A percentile compares a stretch with the other conserved stretches of the same genome.
phyloP scores from a whole-genome alignment of 1,140 invertebrate species.

The Aricia agestis region DNA sequence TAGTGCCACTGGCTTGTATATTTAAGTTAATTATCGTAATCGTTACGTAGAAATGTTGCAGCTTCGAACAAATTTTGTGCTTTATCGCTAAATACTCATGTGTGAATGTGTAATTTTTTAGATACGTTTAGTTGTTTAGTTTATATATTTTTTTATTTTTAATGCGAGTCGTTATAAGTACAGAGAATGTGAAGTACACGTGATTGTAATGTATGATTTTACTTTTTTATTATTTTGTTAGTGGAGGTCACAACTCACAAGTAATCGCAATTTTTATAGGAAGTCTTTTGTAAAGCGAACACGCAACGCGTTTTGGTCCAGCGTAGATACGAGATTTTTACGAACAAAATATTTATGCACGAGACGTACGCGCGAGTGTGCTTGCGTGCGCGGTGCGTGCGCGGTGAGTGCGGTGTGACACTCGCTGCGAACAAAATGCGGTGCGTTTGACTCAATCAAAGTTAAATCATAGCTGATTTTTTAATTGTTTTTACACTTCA shows the following conservation, averaged over 20 bases:
- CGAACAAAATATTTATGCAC: background rate
- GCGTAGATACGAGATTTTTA: constrained; percentile 6
- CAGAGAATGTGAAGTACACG: constrained; percentile 65
- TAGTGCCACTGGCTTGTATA: constrained; percentile 69
- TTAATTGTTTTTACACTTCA: constrained; percentile 20
- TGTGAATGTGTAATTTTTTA: constrained; percentile 67
- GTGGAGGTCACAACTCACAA: constrained; percentile 42
- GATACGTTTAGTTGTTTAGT: constrained; percentile 53
- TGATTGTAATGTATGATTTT: constrained; percentile 64
- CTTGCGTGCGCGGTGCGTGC: background rate
- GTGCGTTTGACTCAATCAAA: background rate
- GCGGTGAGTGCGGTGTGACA: background rate
- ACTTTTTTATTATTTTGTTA: constrained; percentile 37
- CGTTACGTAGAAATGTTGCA: constrained; percentile 69
- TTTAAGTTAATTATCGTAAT: constrained; percentile 58
- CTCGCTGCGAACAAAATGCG: constrained; percentile 16
- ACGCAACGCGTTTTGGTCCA: constrained; percentile 40
- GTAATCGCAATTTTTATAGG: constrained; percentile 34
- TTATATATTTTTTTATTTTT: constrained; percentile 52
- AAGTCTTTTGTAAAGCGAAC: constrained; percentile 34
- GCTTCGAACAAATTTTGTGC: constrained; percentile 73
- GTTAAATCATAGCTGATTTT: constrained; percentile 22
- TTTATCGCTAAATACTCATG: constrained; percentile 75
- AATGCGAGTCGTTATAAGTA: constrained; percentile 69
- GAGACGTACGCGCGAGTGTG: background rate